Evolutionary conservation across 2,113 vertebrate genomes (phyloP), one percentile per base, ranked within the genome.

Genomic region (Cinclus cinclus): DNA sequence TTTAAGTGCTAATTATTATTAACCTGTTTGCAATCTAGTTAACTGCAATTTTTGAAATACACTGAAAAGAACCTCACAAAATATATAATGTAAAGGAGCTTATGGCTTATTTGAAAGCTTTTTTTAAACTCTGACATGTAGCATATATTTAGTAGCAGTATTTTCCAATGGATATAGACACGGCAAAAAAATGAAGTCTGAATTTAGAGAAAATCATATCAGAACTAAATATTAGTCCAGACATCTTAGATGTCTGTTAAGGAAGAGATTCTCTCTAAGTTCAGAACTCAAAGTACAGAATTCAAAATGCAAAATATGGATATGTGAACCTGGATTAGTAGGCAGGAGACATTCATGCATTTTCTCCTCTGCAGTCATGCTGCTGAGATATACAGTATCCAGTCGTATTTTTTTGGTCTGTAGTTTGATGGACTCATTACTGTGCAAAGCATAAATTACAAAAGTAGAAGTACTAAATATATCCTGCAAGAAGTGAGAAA

Each of bases 401-500:
- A 83, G 56, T 44, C 27, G 12, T 71, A 75, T 83, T 87, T 93
- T 90, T 92, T 88, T 75, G 73, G 88, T 56, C 75, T 75, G 37
- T 56, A 80, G 75, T 91, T 88, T 91, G 87, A 94, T 19, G 33
- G 71, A 83, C 46, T 94, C 56, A 33, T 73, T 92, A 78, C 55
- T 80, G 63, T 39, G 75, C 68, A 86, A 84, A 91, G 52, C 44
- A 62, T 85, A 85, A 93, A 95, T 90, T 90, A 83, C 55, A 27
- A 71, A 65, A 86, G 68, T 47, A 73, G 70, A 75, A 92, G 27
- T 17, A 52, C 35, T 86, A 93, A 91, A 95, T 64, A 92, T 50
- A 85, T 92, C 52, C 60, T 73, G 24, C 75, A 95, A 93, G 71
- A 92, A 92, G 68, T 46, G 30, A 24, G 31, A 74, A 96, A 97